Evolutionary conservation across 2,888 invertebrate species (phyloP), one percentile per base, ranked within the genome.

Genomic region (Vandiemenella viatica): DNA sequence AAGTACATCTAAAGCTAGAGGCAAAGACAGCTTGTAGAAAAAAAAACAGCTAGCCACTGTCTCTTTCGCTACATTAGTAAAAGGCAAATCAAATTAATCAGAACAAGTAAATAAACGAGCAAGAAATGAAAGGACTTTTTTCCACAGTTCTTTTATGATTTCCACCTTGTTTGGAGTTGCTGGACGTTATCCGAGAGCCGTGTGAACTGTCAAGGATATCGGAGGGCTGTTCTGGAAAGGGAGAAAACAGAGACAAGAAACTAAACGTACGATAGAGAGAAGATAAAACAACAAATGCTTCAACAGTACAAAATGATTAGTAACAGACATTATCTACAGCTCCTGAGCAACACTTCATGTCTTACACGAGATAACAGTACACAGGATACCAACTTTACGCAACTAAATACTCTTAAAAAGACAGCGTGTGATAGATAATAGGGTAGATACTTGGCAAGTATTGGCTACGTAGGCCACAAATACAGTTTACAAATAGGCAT

Each of bases 151-250:
- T 37, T 18, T 44, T 37, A 22, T 45, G 22, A 45, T 48, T 37
- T 48, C 50, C 46, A 55, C 53, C 53, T 54, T 54, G 52, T 37
- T 53, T 55, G 55, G 55, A 52, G 52, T 45, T 53, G 50, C 51
- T 49, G 48, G 51, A 45, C 49, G 53, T 47, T 43, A 50, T 43
- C 48, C 55, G 48, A 40, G 53, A 48, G 41, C 55, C 53, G 37
- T 52, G 46, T 50, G 55, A 53, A 53, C 50, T 52, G 46, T 53
- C 55, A 49, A 55, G 54, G 53, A 53, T 53, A 46, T 54, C 55
- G 47, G 55, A 54, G 51, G 51, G 49, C 53, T 51, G 52, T 47
- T 55, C 55, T 55, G 51, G 50, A 54, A 55, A 53, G 48, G 50
- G 43, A 50, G 49, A 47, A 46, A 53, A 48, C 45, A 50, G 42